A percentile compares a stretch with the other conserved stretches of the same genome.
phyloP scores from a whole-genome alignment of 2,797 vertebrate genomes.

The Tenualosa thibaudeaui region DNA sequence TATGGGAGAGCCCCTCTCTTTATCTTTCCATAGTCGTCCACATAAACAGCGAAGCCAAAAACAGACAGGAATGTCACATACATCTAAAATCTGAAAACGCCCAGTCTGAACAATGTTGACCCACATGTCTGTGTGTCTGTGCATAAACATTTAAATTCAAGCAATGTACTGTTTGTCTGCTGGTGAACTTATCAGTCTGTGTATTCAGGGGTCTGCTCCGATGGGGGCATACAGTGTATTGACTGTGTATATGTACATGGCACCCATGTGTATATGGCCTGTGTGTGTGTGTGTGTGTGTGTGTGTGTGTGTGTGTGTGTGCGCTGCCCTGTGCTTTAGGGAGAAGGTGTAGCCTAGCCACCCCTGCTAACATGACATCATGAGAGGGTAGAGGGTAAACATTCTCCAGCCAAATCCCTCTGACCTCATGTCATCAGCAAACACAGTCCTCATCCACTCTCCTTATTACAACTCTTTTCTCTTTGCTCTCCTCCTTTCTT shows the following conservation, averaged over 20 bases:
- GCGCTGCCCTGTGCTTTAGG: neutral
- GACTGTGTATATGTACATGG: neutral
- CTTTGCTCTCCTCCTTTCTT: neutral
- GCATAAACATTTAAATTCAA: neutral
- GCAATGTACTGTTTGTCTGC: neutral
- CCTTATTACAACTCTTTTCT: neutral
- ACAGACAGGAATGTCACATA: slow-evolving; percentile 36
- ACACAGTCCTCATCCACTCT: slow-evolving; percentile 11
- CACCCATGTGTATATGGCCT: neutral
- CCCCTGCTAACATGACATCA: neutral
- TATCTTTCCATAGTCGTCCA: slow-evolving; percentile 48
- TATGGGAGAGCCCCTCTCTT: slow-evolving; percentile 23
- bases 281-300: neutral
- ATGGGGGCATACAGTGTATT: neutral
- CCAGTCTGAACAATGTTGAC: slow-evolving; percentile 23
- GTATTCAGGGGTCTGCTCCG: neutral
- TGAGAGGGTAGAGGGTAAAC: slow-evolving; percentile 1
- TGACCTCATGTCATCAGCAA: slow-evolving; percentile 19
- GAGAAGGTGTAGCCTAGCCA: neutral
- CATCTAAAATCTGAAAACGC: slow-evolving; percentile 39
- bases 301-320: neutral
- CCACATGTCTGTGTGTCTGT: neutral
- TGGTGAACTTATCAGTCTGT: neutral
- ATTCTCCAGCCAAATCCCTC: slow-evolving; percentile 17
- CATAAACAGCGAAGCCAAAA: slow-evolving; percentile 41